Base-by-base conservation (phyloP, 2,888 invertebrate species). In the Gymnoscelis rufifasciata region DNA sequence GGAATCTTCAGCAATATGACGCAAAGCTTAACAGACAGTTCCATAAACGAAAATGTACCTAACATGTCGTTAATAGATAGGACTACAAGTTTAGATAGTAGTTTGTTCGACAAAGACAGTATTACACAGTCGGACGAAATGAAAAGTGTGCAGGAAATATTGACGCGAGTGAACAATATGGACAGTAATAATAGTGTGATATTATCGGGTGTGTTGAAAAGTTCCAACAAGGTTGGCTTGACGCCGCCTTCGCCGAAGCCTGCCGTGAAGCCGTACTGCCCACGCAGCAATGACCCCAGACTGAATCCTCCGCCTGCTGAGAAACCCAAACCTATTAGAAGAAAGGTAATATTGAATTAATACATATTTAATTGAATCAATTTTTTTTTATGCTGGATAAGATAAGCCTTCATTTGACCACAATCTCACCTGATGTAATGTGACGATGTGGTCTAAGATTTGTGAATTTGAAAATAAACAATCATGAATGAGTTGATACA, bases 101-200 rank as follows among this genome's bases (percentile, higher is more conserved):
- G 79, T 73, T 68, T 86, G 61, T 83, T 83, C 52, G 83, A 81
- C 62, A 80, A 78, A 57, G 81, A 78, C 63, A 74, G 71, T 65
- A 71, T 71, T 56, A 77, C 78, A 50, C 76, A 73, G 27, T 80
- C 70, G 60, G 88, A 88, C 53, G 89, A 89, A 43, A 66, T 88
- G 62, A 80, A 76, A 53, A 88, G 82, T 63, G 88, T 88, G 30
- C 83, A 86, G 50, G 89, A 84, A 64, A 87, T 89, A 54, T 64
- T 89, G 63, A 83, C 83, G 60, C 81, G 87, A 47, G 89, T 89
- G 65, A 89, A 82, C 62, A 88, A 79, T 64, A 89, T 89, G 88
- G 88, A 88, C 72, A 83, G 86, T 47, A 83, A 83, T 69, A 88
- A 83, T 54, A 88, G 88, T 78, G 84, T 87, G 61, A 68, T 88